phyloP scores from a whole-genome alignment of 1,140 invertebrate genomes.

The Colletes gigas region DNA sequence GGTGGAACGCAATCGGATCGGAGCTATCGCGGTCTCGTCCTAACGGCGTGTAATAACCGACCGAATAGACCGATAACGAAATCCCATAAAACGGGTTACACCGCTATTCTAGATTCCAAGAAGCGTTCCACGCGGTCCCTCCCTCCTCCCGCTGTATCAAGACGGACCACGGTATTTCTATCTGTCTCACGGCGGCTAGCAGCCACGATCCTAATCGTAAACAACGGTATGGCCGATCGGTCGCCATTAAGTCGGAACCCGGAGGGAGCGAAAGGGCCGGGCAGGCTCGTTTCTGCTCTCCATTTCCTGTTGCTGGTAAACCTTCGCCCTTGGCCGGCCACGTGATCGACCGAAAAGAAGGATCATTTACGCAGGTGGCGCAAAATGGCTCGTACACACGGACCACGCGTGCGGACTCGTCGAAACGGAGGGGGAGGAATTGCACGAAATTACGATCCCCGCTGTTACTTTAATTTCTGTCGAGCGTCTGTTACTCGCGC shows the following conservation, averaged over 20 bases:
- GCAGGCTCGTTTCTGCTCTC: slow-evolving; percentile 2
- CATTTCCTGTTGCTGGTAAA: slow-evolving; percentile 39
- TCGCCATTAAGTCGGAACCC: slow-evolving; percentile 39
- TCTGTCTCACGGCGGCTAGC: slow-evolving; percentile 2
- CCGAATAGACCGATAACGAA: slow-evolving; percentile 41
- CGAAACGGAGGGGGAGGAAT: neutral
- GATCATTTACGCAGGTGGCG: slow-evolving; percentile 27
- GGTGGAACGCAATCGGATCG: slow-evolving; percentile 15
- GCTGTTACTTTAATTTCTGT: neutral
- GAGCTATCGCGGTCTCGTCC: slow-evolving; percentile 11
- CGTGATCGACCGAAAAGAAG: slow-evolving; percentile 3
- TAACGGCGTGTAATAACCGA: slow-evolving; percentile 41
- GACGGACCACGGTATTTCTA: neutral
- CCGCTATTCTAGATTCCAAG: slow-evolving; percentile 31
- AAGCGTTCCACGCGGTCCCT: slow-evolving; percentile 8
- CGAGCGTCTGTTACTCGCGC: neutral
- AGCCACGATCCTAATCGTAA: slow-evolving; percentile 47
- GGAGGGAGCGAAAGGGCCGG: slow-evolving; percentile 17
- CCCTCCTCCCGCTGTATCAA: neutral
- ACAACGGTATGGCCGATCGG: slow-evolving; percentile 41
- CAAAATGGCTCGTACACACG: neutral
- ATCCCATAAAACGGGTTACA: slow-evolving; percentile 50
- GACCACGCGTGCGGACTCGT: neutral
- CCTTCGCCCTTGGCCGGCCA: slow-evolving; percentile 25
- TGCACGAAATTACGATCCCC: neutral